Percentiles rank a stretch among this genome's conserved stretches.
phyloP scores from a whole-genome alignment of 2,113 vertebrate genomes.

The Geococcyx californianus region DNA sequence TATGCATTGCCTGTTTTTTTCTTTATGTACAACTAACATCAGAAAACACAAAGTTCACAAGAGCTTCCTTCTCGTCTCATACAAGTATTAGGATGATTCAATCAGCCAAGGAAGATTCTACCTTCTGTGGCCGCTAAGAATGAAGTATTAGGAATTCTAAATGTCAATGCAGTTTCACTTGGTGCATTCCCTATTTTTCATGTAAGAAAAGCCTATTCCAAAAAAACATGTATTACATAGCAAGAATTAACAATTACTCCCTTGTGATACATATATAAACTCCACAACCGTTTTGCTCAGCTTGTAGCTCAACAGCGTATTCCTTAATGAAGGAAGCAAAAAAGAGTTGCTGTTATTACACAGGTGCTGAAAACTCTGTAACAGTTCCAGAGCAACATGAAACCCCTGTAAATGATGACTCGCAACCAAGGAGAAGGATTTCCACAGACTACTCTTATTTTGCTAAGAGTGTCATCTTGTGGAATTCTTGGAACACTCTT shows the following conservation, averaged over 20 bases:
- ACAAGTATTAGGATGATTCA: not conserved
- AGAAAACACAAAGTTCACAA: not conserved
- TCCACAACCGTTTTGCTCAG: not conserved
- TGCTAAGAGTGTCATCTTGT: conserved; percentile 66
- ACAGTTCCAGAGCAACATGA: not conserved
- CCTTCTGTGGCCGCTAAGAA: not conserved
- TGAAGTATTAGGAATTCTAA: not conserved
- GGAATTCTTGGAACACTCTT: conserved; percentile 56
- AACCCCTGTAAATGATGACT: not conserved
- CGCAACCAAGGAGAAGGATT: not conserved
- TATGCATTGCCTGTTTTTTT: not conserved
- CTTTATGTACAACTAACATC: not conserved
- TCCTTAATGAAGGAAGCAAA: conserved; percentile 5
- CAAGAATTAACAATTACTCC: conserved; percentile 34
- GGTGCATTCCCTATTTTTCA: not conserved
- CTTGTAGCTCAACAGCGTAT: not conserved
- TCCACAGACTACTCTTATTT: conserved; percentile 35
- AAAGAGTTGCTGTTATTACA: not conserved
- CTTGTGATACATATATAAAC: not conserved
- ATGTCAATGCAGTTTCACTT: not conserved
- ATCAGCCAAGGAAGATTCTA: not conserved
- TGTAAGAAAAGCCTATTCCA: not conserved
- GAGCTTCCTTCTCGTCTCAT: not conserved
- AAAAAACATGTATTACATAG: not conserved
- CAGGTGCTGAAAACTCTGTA: conserved; percentile 35